phyloP scores from a whole-genome alignment of 2,888 invertebrate species.

The Spisula solida region DNA sequence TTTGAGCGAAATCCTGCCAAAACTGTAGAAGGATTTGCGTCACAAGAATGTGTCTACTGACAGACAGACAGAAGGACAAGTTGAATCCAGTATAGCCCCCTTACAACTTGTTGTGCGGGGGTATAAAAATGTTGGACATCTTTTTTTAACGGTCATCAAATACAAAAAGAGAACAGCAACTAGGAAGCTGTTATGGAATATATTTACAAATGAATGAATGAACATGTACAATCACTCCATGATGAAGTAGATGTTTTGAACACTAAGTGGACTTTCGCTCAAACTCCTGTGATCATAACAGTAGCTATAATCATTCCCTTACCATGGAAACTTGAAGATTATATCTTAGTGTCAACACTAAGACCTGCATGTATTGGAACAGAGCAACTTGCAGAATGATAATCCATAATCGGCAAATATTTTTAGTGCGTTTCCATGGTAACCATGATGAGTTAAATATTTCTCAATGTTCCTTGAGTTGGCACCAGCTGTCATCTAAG shows the following conservation, averaged over 20 bases:
- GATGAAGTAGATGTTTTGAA: not conserved
- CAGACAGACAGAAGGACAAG: too few species aligned
- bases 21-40: too few species aligned
- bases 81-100: too few species aligned
- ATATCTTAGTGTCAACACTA: not conserved
- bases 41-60: too few species aligned
- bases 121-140: too few species aligned
- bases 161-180: too few species aligned
- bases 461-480: not conserved
- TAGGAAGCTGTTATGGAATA: not conserved
- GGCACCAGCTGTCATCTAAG: constrained; percentile 23
- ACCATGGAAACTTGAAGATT: not conserved
- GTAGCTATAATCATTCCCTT: not conserved
- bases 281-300: not conserved
- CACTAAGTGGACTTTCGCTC: not conserved
- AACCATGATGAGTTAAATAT: not conserved
- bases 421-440: not conserved
- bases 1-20: too few species aligned
- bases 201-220: not conserved
- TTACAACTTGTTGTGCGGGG: too few species aligned
- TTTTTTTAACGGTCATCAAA: too few species aligned
- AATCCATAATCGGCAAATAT: not conserved
- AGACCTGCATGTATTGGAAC: not conserved
- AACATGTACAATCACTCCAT: not conserved
- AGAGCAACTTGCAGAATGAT: not conserved